Evolutionary conservation across 2,888 invertebrate species (phyloP).

Genomic region (Merodon equestris): DNA sequence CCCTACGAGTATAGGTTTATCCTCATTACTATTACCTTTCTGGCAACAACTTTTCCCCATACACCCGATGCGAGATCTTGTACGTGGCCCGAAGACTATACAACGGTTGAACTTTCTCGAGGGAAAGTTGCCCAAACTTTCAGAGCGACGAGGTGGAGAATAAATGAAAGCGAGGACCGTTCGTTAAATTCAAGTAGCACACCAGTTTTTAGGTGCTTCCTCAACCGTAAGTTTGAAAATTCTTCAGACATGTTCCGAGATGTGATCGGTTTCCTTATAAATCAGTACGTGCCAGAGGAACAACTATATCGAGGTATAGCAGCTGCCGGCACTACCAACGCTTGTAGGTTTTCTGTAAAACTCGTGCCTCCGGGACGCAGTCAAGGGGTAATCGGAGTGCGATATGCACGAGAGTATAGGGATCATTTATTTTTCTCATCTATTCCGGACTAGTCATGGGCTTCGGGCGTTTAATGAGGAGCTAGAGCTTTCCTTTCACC

Average conservation of each 20-base stretch:
- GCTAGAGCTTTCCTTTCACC: slow-evolving; percentile 14
- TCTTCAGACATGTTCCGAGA: slow-evolving; percentile 37
- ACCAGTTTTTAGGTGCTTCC: slow-evolving; percentile 25
- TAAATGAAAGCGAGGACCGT: slow-evolving; percentile 16
- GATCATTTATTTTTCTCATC: slow-evolving; percentile 61
- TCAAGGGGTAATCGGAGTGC: neutral
- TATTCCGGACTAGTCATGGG: slow-evolving; percentile 54
- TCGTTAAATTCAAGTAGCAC: slow-evolving; percentile 43
- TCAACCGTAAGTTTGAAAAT: slow-evolving; percentile 19
- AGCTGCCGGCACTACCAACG: no score
- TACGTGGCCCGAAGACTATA: neutral
- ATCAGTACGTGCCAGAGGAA: slow-evolving; percentile 37
- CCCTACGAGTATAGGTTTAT: no score
- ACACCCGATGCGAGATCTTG: slow-evolving; percentile 41
- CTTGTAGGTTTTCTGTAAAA: no score
- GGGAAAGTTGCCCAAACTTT: slow-evolving; percentile 9
- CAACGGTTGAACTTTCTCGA: slow-evolving; percentile 32
- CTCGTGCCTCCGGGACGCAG: slow-evolving; percentile 16
- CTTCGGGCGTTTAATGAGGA: slow-evolving; percentile 42
- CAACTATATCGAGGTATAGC: no score
- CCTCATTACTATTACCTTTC: slow-evolving; percentile 56
- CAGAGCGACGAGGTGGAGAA: no score
- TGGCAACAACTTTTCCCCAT: slow-evolving; percentile 25
- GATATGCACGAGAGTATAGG: slow-evolving; percentile 7
- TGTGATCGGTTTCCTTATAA: slow-evolving; percentile 43